Percentiles rank a stretch among this genome's conserved stretches.
Evolutionary conservation across 2,797 vertebrate genomes (phyloP).

Genomic region (Xiphorhynchus erythropygius): DNA sequence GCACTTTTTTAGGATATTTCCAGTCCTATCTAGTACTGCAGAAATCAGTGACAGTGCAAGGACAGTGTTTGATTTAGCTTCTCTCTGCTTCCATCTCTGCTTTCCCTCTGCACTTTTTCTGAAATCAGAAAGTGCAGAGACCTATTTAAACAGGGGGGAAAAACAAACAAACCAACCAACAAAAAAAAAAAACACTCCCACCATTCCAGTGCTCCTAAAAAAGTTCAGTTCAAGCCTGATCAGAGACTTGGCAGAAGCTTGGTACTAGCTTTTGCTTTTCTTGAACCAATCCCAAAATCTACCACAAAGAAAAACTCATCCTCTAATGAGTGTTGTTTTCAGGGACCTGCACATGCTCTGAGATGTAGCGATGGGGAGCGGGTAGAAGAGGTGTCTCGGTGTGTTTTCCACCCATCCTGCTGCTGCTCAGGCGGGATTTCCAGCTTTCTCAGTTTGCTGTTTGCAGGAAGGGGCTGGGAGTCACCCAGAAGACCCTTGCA

Average conservation of each 20-base stretch:
- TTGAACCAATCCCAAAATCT: slow-evolving; percentile 1
- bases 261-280: slow-evolving; percentile 14
- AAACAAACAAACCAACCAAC: background rate
- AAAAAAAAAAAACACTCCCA: background rate
- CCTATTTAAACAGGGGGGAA: background rate
- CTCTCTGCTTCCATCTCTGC: background rate
- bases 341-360: background rate
- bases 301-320: background rate
- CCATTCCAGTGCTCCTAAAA: background rate
- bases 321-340: background rate
- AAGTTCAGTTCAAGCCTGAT: background rate
- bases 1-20: background rate
- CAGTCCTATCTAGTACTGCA: background rate
- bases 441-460: background rate
- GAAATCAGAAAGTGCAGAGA: background rate
- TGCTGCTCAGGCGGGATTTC: background rate
- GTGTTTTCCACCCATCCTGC: background rate
- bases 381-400: background rate
- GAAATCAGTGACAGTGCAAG: background rate
- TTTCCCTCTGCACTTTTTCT: background rate
- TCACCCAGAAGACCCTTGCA: background rate
- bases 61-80: background rate
- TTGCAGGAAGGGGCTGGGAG: background rate
- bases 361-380: accelerated
- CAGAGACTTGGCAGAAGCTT: background rate